Evolutionary conservation across 2,888 invertebrate genomes (phyloP).

Genomic region (Tinea pellionella): DNA sequence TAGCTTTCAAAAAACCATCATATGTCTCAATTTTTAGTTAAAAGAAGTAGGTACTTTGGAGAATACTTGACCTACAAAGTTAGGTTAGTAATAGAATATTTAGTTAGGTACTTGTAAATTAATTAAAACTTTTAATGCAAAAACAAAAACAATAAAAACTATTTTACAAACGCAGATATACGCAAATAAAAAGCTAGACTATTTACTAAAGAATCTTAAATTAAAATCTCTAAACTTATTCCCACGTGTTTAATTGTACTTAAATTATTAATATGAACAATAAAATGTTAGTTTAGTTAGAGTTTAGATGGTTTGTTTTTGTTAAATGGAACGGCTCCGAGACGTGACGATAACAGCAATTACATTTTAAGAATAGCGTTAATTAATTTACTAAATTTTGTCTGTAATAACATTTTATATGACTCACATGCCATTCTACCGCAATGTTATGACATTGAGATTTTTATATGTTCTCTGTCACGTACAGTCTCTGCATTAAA

Average conservation of each 20-base stretch:
- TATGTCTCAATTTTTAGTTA: too few species aligned
- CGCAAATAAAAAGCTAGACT: background rate
- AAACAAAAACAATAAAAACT: too few species aligned
- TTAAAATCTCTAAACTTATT: conserved; percentile 15
- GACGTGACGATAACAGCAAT: conserved; percentile 11
- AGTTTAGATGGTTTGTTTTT: background rate
- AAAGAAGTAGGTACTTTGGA: too few species aligned
- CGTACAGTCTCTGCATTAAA: background rate
- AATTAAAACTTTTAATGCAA: too few species aligned
- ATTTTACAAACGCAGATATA: too few species aligned
- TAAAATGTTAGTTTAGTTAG: conserved; percentile 12
- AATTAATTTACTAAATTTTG: background rate
- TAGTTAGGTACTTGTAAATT: too few species aligned
- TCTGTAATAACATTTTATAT: background rate
- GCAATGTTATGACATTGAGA: background rate
- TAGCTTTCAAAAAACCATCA: too few species aligned
- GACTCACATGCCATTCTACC: background rate
- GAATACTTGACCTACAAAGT: too few species aligned
- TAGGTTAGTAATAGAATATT: too few species aligned
- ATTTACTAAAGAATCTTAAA: conserved; percentile 1
- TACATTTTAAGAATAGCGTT: conserved; percentile 3
- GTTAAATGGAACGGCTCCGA: background rate
- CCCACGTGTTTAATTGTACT: conserved; percentile 22
- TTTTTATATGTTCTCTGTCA: background rate
- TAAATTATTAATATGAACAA: conserved; percentile 20